Evolutionary conservation across 2,888 invertebrate genomes (phyloP).

Genomic region (Xylota segnis): DNA sequence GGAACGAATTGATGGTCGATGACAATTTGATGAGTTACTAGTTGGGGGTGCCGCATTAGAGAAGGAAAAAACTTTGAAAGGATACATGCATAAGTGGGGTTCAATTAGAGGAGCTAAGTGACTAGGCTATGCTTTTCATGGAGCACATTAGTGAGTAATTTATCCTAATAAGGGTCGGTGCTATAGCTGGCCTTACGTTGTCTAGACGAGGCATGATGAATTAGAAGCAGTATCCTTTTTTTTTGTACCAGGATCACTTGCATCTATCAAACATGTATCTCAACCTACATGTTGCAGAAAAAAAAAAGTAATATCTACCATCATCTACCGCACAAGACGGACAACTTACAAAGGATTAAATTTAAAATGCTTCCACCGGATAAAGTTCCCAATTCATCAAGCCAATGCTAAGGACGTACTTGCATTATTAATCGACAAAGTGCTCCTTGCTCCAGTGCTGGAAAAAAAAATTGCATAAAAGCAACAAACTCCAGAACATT

Average conservation of each 20-base stretch:
- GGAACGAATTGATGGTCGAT: conserved; percentile 53
- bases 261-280: no score
- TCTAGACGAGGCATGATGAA: conserved; percentile 4
- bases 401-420: conserved; percentile 4
- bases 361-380: neutral
- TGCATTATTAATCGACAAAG: conserved; percentile 23
- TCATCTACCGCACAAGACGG: neutral
- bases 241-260: no score
- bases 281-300: neutral
- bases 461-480: neutral
- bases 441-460: neutral
- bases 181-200: neutral
- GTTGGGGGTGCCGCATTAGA: neutral
- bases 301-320: neutral
- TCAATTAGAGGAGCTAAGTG: conserved; percentile 26
- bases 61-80: conserved; percentile 11
- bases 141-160: conserved; percentile 5
- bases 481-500: conserved; percentile 15
- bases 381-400: neutral
- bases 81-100: conserved; percentile 25
- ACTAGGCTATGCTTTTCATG: neutral
- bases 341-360: neutral
- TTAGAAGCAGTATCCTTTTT: no score
- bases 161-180: neutral
- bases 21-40: conserved; percentile 34